Conservation (phyloP, 1,140 invertebrate genomes). For the Notospermus geniculatus region DNA sequence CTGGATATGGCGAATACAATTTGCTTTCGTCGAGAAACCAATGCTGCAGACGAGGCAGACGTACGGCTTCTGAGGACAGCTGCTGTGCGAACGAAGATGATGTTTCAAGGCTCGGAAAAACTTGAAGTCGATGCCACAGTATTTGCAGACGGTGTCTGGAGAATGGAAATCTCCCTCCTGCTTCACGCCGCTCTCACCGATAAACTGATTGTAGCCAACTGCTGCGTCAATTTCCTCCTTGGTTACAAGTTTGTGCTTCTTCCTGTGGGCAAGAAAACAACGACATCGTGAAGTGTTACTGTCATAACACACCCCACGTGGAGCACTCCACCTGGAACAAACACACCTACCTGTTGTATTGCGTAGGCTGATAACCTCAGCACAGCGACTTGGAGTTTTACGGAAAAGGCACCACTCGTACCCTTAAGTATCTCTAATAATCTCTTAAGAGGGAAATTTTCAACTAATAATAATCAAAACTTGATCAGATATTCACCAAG, state of each 20-base stretch:
- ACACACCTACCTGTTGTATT: no score
- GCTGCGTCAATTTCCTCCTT: slow-evolving; percentile 82
- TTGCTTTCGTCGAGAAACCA: slow-evolving; percentile 57
- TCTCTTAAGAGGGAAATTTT: no score
- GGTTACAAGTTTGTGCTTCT: slow-evolving; percentile 76
- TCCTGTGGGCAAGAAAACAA: slow-evolving; percentile 51
- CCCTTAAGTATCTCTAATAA: no score
- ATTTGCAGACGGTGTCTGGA: slow-evolving; percentile 57
- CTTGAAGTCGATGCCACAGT: slow-evolving; percentile 57
- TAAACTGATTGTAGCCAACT: slow-evolving; percentile 74
- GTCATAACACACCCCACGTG: no score
- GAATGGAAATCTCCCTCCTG: slow-evolving; percentile 31
- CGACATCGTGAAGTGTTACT: no score
- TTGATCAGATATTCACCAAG: no score
- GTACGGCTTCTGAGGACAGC: slow-evolving; percentile 55
- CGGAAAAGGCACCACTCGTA: no score
- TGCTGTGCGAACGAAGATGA: slow-evolving; percentile 53
- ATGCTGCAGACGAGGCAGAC: slow-evolving; percentile 50
- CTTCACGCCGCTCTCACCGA: slow-evolving; percentile 61
- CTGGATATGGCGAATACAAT: slow-evolving; percentile 55
- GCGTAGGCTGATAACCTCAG: no score
- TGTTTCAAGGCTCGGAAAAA: slow-evolving; percentile 55
- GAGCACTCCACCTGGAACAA: no score
- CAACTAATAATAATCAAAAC: no score
- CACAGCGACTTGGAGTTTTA: no score